These are phyloP conservation scores for Alectoris magna DNA, from an alignment of 2,797 vertebrate genomes.

Conservation along the genomic window DNA sequence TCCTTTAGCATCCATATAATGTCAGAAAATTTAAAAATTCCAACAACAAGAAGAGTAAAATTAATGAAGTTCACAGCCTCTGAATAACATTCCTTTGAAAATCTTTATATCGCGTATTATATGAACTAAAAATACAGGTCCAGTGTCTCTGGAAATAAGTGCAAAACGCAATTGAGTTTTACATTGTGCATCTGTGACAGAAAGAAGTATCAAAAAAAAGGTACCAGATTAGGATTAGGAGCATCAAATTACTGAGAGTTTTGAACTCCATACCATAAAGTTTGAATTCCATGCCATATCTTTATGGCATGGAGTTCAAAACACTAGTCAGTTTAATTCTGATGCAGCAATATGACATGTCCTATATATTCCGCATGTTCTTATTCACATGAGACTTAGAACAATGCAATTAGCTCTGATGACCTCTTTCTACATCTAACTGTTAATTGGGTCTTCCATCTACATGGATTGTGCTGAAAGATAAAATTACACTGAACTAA, in stretches of 20 bases:
- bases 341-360: not conserved
- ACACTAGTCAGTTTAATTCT: not conserved
- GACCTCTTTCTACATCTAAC: not conserved
- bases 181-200: not conserved
- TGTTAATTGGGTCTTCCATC: constrained; percentile 39
- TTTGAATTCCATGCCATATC: not conserved
- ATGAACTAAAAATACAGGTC: not conserved
- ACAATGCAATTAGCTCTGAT: not conserved
- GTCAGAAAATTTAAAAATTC: not conserved
- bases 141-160: not conserved
- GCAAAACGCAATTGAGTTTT: not conserved
- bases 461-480: constrained; percentile 44
- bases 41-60: not conserved
- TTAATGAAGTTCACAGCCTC: not conserved
- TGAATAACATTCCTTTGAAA: not conserved
- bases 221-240: not conserved
- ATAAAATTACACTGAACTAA: constrained; percentile 48
- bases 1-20: not conserved
- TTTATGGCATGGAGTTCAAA: not conserved
- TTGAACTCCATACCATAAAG: no score
- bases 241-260: not conserved
- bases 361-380: not conserved
- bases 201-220: not conserved
- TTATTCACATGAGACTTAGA: not conserved
- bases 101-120: no score